phyloP scores from a whole-genome alignment of 1,140 invertebrate genomes.

The Trichoplusia ni region DNA sequence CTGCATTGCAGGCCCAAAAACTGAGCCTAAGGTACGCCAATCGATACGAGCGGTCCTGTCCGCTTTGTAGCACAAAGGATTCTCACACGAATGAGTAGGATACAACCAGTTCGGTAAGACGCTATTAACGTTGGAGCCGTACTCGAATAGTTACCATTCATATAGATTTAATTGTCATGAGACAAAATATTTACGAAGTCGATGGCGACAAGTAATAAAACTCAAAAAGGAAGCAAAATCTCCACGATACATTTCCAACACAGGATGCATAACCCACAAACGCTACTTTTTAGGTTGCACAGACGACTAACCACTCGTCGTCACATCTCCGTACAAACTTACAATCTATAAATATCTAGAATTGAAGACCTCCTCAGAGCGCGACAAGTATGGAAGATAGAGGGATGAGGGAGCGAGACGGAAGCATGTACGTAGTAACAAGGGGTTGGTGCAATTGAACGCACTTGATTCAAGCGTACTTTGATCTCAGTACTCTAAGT shows the following conservation, averaged over 20 bases:
- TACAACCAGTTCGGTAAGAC: neutral
- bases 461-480: slow-evolving; percentile 28
- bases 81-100: neutral
- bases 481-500: slow-evolving; percentile 3
- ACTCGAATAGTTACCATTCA: too few relatives aligned
- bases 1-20: slow-evolving; percentile 71
- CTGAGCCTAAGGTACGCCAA: slow-evolving; percentile 51
- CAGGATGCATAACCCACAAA: too few relatives aligned
- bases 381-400: neutral
- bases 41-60: slow-evolving; percentile 46
- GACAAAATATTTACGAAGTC: too few relatives aligned
- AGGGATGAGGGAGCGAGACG: neutral
- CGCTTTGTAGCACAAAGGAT: neutral
- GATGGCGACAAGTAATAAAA: too few relatives aligned
- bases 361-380: neutral
- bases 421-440: neutral
- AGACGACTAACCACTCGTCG: neutral
- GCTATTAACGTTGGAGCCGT: too few relatives aligned
- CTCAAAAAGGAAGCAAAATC: too few relatives aligned
- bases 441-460: slow-evolving; percentile 29
- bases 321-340: neutral
- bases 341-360: slow-evolving; percentile 5
- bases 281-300: too few relatives aligned
- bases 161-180: too few relatives aligned
- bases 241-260: too few relatives aligned